These are phyloP conservation scores for Pangasius sanitwongsei DNA, from an alignment of 2,797 vertebrate species.

Conservation along the genomic window DNA sequence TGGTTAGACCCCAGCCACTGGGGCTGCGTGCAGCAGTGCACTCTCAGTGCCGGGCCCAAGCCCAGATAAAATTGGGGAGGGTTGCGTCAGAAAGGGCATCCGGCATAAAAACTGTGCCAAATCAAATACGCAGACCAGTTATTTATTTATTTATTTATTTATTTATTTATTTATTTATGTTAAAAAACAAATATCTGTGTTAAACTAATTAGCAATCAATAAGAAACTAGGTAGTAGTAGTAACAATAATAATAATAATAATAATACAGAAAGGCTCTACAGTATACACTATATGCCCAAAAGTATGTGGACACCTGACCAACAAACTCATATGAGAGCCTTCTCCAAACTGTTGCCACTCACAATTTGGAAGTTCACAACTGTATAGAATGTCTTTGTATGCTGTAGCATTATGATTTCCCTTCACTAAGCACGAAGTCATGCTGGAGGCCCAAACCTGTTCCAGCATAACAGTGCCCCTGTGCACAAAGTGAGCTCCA, in stretches of 20 bases:
- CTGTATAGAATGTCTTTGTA: not conserved
- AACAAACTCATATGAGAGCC: not conserved
- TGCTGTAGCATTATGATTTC: not conserved
- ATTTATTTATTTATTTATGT: not conserved
- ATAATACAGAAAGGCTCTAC: not conserved
- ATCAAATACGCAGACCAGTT: not conserved
- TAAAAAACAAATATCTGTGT: not conserved
- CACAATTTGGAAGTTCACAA: not conserved
- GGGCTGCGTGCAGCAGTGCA: too few relatives aligned
- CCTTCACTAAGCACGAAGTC: not conserved
- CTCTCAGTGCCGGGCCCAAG: too few relatives aligned
- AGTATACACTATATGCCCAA: not conserved
- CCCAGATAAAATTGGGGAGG: too few relatives aligned
- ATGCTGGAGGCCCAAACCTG: not conserved
- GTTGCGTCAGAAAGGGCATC: too few relatives aligned
- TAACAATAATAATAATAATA: not conserved
- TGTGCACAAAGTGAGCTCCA: not conserved
- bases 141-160: not conserved
- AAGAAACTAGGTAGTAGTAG: not conserved
- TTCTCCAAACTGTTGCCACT: not conserved
- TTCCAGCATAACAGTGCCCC: not conserved
- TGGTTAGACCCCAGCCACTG: too few relatives aligned
- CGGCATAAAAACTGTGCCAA: too few relatives aligned
- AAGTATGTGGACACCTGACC: not conserved
- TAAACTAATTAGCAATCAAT: not conserved